Evolutionary conservation across 2,888 invertebrate genomes (phyloP).

Genomic region (Dinocampus coccinellae): DNA sequence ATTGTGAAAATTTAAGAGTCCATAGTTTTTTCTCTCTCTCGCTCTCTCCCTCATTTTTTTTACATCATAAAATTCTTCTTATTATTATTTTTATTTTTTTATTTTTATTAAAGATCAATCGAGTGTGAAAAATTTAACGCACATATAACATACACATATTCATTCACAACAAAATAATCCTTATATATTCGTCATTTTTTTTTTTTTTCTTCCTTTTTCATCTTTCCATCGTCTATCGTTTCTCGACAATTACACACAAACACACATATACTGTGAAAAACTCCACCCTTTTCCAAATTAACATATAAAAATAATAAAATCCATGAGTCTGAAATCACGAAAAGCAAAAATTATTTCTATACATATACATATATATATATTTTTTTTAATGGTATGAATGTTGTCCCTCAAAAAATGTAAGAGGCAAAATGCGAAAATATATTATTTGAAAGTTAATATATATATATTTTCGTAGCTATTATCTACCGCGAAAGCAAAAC

Average conservation of each 20-base stretch:
- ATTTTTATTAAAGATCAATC: conserved; percentile 11
- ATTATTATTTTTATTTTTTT: background rate
- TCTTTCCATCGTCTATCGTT: too few relatives aligned
- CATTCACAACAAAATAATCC: background rate
- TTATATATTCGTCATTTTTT: background rate
- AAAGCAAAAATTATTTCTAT: background rate
- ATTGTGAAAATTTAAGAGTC: conserved; percentile 27
- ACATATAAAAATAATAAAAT: conserved; percentile 33
- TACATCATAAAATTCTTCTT: background rate
- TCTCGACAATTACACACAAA: too few relatives aligned
- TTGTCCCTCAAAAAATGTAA: conserved; percentile 13
- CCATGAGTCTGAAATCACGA: conserved; percentile 18
- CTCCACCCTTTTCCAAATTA: conserved; percentile 13
- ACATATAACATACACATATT: background rate
- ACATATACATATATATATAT: background rate
- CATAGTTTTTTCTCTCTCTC: conserved; percentile 21
- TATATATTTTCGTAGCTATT: conserved; percentile 50
- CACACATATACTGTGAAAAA: too few relatives aligned
- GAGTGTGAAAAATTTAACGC: conserved; percentile 19
- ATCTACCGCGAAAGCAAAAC: conserved; percentile 54
- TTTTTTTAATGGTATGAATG: background rate
- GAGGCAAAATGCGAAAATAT: conserved; percentile 31
- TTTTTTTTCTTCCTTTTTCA: background rate
- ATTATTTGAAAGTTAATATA: background rate
- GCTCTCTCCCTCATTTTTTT: too few relatives aligned